A percentile compares a stretch with the other conserved stretches of the same genome.
phyloP scores from a whole-genome alignment of 2,113 vertebrate species.

The Perccottus glenii region DNA sequence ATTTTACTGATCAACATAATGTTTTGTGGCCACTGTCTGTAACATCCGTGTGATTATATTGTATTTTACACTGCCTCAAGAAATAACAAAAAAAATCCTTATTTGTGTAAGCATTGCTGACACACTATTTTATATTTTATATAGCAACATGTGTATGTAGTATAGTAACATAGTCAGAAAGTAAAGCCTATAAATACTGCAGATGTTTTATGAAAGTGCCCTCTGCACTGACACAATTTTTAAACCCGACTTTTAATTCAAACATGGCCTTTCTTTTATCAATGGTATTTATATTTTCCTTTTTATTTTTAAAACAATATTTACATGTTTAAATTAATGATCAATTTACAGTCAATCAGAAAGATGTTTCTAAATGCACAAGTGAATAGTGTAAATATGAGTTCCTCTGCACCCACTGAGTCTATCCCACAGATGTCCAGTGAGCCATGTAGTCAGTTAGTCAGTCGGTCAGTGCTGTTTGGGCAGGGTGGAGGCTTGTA shows the following conservation, averaged over 20 bases:
- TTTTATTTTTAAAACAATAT: neutral
- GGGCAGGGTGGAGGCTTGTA: conserved; percentile 64
- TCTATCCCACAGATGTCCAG: conserved; percentile 22
- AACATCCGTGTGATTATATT: conserved; percentile 19
- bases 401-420: conserved; percentile 13
- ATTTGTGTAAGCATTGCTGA: conserved; percentile 16
- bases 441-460: conserved; percentile 23
- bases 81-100: conserved; percentile 26
- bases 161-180: too few relatives aligned
- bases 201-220: too few relatives aligned
- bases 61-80: conserved; percentile 16
- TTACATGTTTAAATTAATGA: neutral
- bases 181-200: too few relatives aligned
- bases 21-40: conserved; percentile 20
- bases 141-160: too few relatives aligned
- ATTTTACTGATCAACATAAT: neutral
- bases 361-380: neutral
- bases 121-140: neutral
- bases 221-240: too few relatives aligned
- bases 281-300: neutral
- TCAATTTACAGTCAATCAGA: neutral
- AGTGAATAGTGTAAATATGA: conserved; percentile 1
- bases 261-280: neutral
- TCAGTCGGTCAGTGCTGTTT: conserved; percentile 56
- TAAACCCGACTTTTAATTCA: too few relatives aligned